phyloP scores from a whole-genome alignment of 2,888 invertebrate species.

The Drosophila bunnanda region DNA sequence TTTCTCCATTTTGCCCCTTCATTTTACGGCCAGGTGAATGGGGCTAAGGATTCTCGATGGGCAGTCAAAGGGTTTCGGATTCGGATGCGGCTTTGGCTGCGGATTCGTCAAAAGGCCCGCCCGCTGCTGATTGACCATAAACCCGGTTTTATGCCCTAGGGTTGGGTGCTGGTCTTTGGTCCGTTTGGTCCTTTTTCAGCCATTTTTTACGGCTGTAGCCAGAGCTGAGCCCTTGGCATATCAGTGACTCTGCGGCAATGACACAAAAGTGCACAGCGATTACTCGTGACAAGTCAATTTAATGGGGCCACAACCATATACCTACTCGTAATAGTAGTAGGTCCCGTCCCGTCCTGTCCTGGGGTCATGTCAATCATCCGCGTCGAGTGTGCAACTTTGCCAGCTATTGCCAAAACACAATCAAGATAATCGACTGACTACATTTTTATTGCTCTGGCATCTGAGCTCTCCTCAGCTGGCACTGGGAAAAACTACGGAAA shows the following conservation, averaged over 20 bases:
- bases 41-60: conserved; percentile 63
- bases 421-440: conserved; percentile 38
- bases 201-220: conserved; percentile 33
- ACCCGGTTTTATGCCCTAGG: conserved; percentile 45
- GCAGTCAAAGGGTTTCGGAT: conserved; percentile 67
- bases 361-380: conserved; percentile 44
- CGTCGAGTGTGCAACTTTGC: conserved; percentile 22
- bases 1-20: conserved; percentile 22
- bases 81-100: conserved; percentile 1
- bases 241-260: conserved; percentile 68
- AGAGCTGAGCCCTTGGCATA: conserved; percentile 53
- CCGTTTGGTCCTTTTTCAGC: conserved; percentile 31
- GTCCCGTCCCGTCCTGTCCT: conserved; percentile 2
- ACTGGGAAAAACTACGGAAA: conserved; percentile 4
- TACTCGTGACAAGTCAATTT: conserved; percentile 50
- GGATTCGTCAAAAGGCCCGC: conserved; percentile 61
- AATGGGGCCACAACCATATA: conserved; percentile 37
- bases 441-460: conserved; percentile 21
- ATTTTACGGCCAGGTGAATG: conserved; percentile 54
- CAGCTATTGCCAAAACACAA: conserved; percentile 38
- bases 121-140: conserved; percentile 74
- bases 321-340: neutral
- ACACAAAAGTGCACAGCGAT: conserved; percentile 59
- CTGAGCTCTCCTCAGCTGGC: neutral
- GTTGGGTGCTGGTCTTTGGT: conserved; percentile 2